Base-by-base conservation (phyloP, 2,797 vertebrate species). In the Xenopus petersii region DNA sequence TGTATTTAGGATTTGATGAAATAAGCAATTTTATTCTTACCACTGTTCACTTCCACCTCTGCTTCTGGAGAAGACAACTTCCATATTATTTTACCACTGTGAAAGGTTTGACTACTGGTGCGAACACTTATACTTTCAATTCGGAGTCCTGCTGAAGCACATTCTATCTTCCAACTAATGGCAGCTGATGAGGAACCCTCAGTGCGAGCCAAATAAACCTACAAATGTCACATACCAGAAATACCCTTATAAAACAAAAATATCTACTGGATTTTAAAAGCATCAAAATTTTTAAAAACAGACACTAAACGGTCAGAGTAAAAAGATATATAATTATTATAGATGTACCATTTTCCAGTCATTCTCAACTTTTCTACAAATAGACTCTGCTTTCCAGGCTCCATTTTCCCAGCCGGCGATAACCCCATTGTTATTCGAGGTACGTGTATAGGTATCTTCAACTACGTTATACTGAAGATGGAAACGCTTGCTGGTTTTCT, bases 311-410 rank as follows among this genome's bases (percentile, higher is more conserved):
- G 10, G 10, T 49, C 48, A 49, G 48, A 3, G 10, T 49, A 2
- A 49, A 3, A 15, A 3, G 26, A 30, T 30, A 30, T 12, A 51
- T 9, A 51, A 51, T 10, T 1, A 51, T 51, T 12, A 56, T 3
- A 56, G 15, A 79, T 8, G 88, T 90, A 99, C 96, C 96, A 94
- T 98, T 81, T 97, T 89, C 96, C 98, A 99, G 82, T 98, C 97
- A 4, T 80, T 83, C 84, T 99, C 97, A 81, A 94, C 87, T 84
- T 98, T 98, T 80, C 95, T 94, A 88, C 92, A 93, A 24, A 99
- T 60, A 0, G 92, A 93, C 71, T 96, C 92, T 70, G 85, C 89
- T 64, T 80, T 93, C 95, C 95, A 98, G 70, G 91, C 86, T 64
- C 93, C 94, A 49, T 84, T 85, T 81, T 96, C 93, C 98, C 96